These are phyloP conservation scores for Plebejus melissa DNA, from an alignment of 2,888 invertebrate genomes.

Conservation along the genomic window DNA sequence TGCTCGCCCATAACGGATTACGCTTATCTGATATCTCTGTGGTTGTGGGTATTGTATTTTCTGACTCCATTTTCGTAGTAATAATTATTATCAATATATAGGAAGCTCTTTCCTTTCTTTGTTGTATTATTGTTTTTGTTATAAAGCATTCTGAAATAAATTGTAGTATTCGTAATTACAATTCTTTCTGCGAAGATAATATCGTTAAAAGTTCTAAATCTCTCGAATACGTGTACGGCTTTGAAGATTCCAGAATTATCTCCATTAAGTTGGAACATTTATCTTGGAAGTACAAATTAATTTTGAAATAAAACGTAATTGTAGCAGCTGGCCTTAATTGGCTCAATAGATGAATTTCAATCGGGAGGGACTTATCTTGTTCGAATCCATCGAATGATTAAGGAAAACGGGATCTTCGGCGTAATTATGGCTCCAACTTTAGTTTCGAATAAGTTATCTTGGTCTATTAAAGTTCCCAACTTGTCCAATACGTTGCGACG, in stretches of 20 bases:
- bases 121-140: not conserved
- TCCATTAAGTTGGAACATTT: conserved; percentile 23
- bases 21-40: conserved; percentile 1
- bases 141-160: not conserved
- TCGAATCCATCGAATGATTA: conserved; percentile 44
- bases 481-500: conserved; percentile 33
- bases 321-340: conserved; percentile 40
- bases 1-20: not conserved
- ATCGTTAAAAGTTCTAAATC: conserved; percentile 14
- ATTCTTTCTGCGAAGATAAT: conserved; percentile 7
- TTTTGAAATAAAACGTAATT: conserved; percentile 34
- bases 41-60: not conserved
- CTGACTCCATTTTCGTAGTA: not conserved
- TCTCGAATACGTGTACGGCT: conserved; percentile 7
- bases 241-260: not conserved
- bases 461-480: conserved; percentile 37
- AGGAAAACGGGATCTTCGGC: conserved; percentile 40
- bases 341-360: conserved; percentile 39
- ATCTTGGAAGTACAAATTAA: conserved; percentile 20
- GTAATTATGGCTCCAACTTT: conserved; percentile 42
- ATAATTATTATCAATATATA: not conserved
- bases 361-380: conserved; percentile 41
- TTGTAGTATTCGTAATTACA: not conserved
- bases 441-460: conserved; percentile 42
- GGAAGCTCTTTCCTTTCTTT: not conserved